Evolutionary conservation across 2,113 vertebrate species (phyloP), one percentile per base, ranked within the genome.

Genomic region (Corydoras sp.): DNA sequence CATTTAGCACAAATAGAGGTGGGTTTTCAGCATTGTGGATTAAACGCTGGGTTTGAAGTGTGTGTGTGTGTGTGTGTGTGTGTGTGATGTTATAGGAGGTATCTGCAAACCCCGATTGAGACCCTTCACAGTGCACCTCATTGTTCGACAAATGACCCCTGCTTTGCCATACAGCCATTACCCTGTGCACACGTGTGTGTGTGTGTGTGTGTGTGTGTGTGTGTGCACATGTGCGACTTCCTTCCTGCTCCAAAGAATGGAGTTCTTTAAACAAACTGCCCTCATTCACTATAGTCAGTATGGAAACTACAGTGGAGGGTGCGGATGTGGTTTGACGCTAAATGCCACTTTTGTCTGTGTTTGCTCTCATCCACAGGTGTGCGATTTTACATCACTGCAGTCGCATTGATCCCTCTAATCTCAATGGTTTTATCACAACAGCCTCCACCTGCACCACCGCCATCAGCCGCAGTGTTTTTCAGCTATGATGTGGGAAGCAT

Each of bases 61-160:
- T 48, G 8, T 62, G 61, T n/a, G 32, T 63, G 35, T 43, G 32
- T 6, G 13, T 48, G 35, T 43, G 7, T 11, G 14, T 10, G 13
- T 4, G n/a, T 43, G 62, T 7, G 5, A 13, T 24, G n/a, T n/a
- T 3, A 30, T 35, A 56, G 18, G 10, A 48, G 50, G 11, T 51
- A 43, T 71, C 31, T 74, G n/a, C 56, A 62, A 76, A 67, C 13
- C 60, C 61, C 59, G 31, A 66, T 53, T n/a, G 30, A 51, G 54
- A 30, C 10, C 18, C 18, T 54, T 54, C 43, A 71, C 32, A 49
- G n/a, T 61, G 58, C 10, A 61, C 30, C 43, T 61, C 18, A 49
- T 15, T 61, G 58, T 51, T 3, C 15, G 12, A 30, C 72, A 48
- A 18, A 24, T 13, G 32, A 54, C 49, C 59, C 5, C 48, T 66